Percentiles rank a stretch among this genome's conserved stretches.
Evolutionary conservation across 2,113 vertebrate genomes (phyloP).

Genomic region (Buteo buteo): DNA sequence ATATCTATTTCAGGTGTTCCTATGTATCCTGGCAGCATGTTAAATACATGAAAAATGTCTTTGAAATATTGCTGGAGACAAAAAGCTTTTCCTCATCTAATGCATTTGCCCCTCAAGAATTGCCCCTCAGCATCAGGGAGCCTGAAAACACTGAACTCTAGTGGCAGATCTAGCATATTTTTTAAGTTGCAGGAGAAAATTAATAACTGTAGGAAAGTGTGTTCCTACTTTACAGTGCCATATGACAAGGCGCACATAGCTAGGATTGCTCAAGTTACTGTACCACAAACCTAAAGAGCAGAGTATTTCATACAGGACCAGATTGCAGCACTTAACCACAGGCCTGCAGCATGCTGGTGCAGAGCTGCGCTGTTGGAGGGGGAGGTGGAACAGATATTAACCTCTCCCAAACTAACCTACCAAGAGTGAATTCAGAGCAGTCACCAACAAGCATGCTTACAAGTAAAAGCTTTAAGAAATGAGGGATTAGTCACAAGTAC

Average conservation of each 20-base stretch:
- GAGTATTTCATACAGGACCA: constrained; percentile 30
- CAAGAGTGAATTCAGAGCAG: background rate
- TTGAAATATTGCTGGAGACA: background rate
- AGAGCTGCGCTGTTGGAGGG: background rate
- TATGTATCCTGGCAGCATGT: background rate
- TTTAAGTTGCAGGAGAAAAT: background rate
- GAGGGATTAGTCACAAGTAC: background rate
- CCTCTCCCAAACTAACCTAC: background rate
- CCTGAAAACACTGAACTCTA: background rate
- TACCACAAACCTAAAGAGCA: constrained; percentile 21
- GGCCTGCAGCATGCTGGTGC: background rate
- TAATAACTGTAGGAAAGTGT: background rate
- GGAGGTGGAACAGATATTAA: background rate
- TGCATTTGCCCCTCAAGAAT: background rate
- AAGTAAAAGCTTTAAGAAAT: background rate
- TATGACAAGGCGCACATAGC: constrained; percentile 26
- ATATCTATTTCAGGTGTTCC: background rate
- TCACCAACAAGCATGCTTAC: background rate
- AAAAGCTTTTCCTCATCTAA: background rate
- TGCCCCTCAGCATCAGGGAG: background rate
- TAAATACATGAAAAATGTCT: background rate
- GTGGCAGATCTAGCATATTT: background rate
- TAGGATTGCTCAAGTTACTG: constrained; percentile 43
- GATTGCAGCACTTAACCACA: constrained; percentile 60
- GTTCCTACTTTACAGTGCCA: background rate